Conservation (phyloP, 2,888 invertebrate species). For the Sussaba pulchella region DNA sequence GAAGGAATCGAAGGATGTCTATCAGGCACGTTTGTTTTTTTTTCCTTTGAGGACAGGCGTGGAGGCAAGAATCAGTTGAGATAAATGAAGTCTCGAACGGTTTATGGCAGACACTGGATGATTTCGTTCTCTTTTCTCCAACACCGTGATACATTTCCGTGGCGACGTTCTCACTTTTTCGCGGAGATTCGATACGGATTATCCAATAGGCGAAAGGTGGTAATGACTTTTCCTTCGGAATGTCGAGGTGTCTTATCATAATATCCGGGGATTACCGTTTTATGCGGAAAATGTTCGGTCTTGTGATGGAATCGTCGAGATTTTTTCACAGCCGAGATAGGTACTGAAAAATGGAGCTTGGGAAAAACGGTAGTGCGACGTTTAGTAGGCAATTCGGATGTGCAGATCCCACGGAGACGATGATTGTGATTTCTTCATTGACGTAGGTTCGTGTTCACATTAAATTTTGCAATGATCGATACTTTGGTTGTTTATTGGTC, state of each 20-base stretch:
- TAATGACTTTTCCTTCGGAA: constrained; percentile 31
- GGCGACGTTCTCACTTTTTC: neutral
- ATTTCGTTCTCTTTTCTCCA: neutral
- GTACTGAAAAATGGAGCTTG: neutral
- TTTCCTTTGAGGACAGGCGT: no score
- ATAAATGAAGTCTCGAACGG: constrained; percentile 1
- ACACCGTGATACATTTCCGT: neutral
- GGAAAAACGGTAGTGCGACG: neutral
- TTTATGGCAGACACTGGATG: constrained; percentile 8
- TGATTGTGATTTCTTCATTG: neutral
- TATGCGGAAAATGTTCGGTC: neutral
- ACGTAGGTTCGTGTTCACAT: neutral
- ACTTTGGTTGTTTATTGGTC: neutral
- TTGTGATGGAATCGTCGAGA: neutral
- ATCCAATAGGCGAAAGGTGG: constrained; percentile 2
- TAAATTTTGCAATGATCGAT: neutral
- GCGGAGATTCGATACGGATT: constrained; percentile 27
- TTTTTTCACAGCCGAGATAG: constrained; percentile 9
- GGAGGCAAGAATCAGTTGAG: no score
- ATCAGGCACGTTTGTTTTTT: neutral
- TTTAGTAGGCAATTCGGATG: neutral
- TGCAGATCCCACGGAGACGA: neutral
- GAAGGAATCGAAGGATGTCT: no score
- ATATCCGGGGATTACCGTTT: constrained; percentile 23
- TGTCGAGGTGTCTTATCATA: constrained; percentile 18